Percentiles rank a stretch among this genome's conserved stretches.
Evolutionary conservation across 2,888 invertebrate species (phyloP).

Genomic region (Pemphredon lugubris): DNA sequence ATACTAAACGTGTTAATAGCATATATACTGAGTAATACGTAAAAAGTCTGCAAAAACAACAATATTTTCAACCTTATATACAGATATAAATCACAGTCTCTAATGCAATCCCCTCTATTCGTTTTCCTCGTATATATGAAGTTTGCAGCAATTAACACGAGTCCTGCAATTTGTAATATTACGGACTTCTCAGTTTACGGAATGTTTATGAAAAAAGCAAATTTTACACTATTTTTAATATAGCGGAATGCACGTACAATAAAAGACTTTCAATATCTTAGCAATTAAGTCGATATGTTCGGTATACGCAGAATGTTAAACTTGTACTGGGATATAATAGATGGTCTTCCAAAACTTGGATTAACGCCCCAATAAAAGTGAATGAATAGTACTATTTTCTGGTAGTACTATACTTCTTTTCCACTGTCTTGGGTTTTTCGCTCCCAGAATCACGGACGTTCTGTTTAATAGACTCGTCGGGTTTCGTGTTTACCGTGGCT

Average conservation of each 20-base stretch:
- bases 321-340: slow-evolving; percentile 27
- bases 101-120: slow-evolving; percentile 45
- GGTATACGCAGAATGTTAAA: slow-evolving; percentile 30
- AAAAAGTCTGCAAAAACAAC: slow-evolving; percentile 55
- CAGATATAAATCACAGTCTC: slow-evolving; percentile 66
- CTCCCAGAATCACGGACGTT: slow-evolving; percentile 7
- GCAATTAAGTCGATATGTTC: slow-evolving; percentile 36
- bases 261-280: slow-evolving; percentile 29
- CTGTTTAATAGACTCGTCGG: slow-evolving; percentile 14
- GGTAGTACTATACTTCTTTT: slow-evolving; percentile 29
- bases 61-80: slow-evolving; percentile 66
- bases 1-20: slow-evolving; percentile 32
- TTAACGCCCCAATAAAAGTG: not conserved
- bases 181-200: slow-evolving; percentile 7
- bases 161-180: slow-evolving; percentile 21
- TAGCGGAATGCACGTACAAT: slow-evolving; percentile 8
- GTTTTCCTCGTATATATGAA: slow-evolving; percentile 10
- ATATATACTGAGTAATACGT: slow-evolving; percentile 22
- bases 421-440: slow-evolving; percentile 20
- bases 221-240: slow-evolving; percentile 7
- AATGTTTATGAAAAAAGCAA: slow-evolving; percentile 13
- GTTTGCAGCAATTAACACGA: slow-evolving; percentile 1
- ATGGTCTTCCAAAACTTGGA: slow-evolving; percentile 6
- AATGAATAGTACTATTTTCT: slow-evolving; percentile 11
- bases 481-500: slow-evolving; percentile 27